phyloP scores from a whole-genome alignment of 2,888 invertebrate genomes.

The Oeneis ivallda region DNA sequence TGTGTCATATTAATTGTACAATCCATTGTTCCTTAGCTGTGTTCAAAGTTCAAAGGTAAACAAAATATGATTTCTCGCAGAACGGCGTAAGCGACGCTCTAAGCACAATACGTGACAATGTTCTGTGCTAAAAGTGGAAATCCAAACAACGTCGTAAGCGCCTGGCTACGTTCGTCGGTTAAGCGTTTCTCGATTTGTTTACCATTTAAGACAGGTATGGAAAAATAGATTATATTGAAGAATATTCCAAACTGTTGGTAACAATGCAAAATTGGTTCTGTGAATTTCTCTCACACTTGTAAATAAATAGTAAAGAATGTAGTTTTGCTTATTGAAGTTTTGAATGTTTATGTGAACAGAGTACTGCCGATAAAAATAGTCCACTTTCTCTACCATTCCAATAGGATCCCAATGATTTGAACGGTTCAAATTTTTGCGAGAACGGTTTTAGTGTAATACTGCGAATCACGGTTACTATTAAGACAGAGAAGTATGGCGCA shows the following conservation, averaged over 20 bases:
- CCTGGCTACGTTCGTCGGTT: too few species aligned
- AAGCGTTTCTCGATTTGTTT: too few species aligned
- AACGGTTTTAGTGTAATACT: slow-evolving; percentile 13
- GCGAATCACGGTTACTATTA: slow-evolving; percentile 15
- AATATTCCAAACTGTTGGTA: slow-evolving; percentile 39
- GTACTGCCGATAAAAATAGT: slow-evolving; percentile 43
- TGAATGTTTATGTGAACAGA: slow-evolving; percentile 58
- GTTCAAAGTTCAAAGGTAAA: too few species aligned
- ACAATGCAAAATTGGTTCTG: slow-evolving; percentile 46
- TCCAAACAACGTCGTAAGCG: too few species aligned
- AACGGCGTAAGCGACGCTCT: too few species aligned
- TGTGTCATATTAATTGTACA: slow-evolving; percentile 53
- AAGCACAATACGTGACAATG: too few species aligned
- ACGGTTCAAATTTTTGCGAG: slow-evolving; percentile 8
- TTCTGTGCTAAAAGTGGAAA: too few species aligned
- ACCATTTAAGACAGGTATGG: too few species aligned
- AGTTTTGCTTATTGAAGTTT: slow-evolving; percentile 49
- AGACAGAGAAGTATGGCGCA: slow-evolving; percentile 26
- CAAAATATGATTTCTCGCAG: too few species aligned
- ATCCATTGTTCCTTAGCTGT: too few species aligned
- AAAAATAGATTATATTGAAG: slow-evolving; percentile 35
- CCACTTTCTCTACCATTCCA: slow-evolving; percentile 68
- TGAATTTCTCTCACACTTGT: slow-evolving; percentile 55
- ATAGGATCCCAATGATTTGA: slow-evolving; percentile 50
- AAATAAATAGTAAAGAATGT: slow-evolving; percentile 63